A percentile compares a stretch with the other conserved stretches of the same genome.
Evolutionary conservation across 2,113 vertebrate genomes (phyloP).

Genomic region (Bettongia penicillata): DNA sequence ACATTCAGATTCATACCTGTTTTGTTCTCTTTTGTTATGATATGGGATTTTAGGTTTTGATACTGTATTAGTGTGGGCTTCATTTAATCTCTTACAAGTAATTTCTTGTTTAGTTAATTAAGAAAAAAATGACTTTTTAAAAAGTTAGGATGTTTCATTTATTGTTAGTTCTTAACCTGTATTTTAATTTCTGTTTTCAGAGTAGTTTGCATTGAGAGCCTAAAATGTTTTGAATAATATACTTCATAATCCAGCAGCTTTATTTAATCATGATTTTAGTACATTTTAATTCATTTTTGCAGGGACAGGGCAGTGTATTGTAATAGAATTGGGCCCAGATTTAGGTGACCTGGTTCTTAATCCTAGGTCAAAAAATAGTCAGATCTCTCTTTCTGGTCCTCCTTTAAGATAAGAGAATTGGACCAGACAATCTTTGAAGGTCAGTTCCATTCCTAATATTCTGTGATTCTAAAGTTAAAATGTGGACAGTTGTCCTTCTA

Average conservation of each 20-base stretch:
- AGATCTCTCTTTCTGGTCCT: slow-evolving; percentile 1
- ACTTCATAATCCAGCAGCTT: background rate
- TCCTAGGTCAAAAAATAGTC: background rate
- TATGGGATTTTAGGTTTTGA: slow-evolving; percentile 6
- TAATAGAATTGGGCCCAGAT: background rate
- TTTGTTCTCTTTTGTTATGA: slow-evolving; percentile 32
- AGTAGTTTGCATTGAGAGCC: slow-evolving; percentile 45
- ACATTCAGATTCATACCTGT: slow-evolving; percentile 35
- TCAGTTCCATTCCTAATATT: background rate
- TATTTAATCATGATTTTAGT: background rate
- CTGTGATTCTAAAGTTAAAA: background rate
- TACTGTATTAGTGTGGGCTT: slow-evolving; percentile 23
- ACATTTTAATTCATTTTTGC: slow-evolving; percentile 17
- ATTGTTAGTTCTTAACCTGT: slow-evolving; percentile 3
- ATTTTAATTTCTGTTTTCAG: slow-evolving; percentile 18
- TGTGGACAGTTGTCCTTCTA: background rate
- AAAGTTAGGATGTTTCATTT: background rate
- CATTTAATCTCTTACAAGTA: slow-evolving; percentile 8
- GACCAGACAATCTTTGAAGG: background rate
- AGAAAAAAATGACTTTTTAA: background rate
- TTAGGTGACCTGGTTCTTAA: slow-evolving; percentile 8
- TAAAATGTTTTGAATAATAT: slow-evolving; percentile 32
- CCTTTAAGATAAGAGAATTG: background rate
- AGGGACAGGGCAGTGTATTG: background rate
- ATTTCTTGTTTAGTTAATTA: slow-evolving; percentile 30